Base-by-base conservation (phyloP, 2,888 invertebrate species). In the Synanthedon vespiformis region DNA sequence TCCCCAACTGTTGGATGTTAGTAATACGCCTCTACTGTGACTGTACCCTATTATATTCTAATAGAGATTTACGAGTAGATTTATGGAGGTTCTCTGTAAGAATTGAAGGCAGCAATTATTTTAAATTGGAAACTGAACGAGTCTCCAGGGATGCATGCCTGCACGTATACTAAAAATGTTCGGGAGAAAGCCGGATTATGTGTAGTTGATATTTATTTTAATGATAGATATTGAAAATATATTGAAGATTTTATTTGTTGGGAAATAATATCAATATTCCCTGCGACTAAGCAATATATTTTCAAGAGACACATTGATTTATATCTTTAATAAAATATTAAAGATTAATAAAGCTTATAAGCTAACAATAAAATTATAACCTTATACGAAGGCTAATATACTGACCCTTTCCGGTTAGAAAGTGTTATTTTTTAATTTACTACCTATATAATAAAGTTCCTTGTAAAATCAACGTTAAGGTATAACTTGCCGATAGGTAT, bases 1-100 rank as follows among this genome's bases (percentile, higher is more conserved):
- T 22, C 4, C 22, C 27, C 27, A 34, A 34, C 34, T 34, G 34
- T 27, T 27, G 1, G 6, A 27, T 27, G 27, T 34, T 34, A 10
- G 34, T 34, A 34, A 34, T 34, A 8, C 44, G 44, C 44, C 8
- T 44, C 4, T 8, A 44, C 44, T 44, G 44, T 27, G 12, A 3
- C 50, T 27, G 13, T 12, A 27, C n/a, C 50, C n/a, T 70, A 69
- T 68, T 72, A 68, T 70, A 62, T 69, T 67, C 8, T 66, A 69
- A 77, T 80, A 76, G 70, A 82, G 78, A 84, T 82, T 80, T 84
- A 82, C 75, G 72, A 67, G 71, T 70, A 62, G 69, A 68, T 67
- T 70, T 69, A 62, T 65, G 63, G 58, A 61, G 61, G 56, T 61
- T 63, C 56, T 64, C 67, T 66, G 67, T 63, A 57, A 64, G 62